Conservation (phyloP, 2,113 vertebrate species). For the Epinephelus fuscoguttatus region DNA sequence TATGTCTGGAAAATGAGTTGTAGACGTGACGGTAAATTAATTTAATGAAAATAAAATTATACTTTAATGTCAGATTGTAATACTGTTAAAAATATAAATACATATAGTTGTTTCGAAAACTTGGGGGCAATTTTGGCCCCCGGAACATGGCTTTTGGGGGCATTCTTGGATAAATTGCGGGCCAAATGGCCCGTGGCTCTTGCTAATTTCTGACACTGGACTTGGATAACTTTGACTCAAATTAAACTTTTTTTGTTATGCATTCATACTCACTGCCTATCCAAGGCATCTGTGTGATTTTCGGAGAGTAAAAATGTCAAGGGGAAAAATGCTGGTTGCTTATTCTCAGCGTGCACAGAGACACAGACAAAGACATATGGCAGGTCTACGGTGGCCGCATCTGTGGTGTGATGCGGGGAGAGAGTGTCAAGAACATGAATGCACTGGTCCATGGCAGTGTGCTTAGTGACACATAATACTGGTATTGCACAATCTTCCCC, state of each 20-base stretch:
- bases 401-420: constrained; percentile 42
- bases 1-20: too few species aligned
- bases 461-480: constrained; percentile 71
- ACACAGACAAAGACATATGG: constrained; percentile 59
- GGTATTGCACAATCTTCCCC: constrained; percentile 60
- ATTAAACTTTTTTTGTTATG: not conserved
- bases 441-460: constrained; percentile 56
- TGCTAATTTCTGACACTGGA: too few species aligned
- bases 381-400: constrained; percentile 36
- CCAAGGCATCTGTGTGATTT: constrained; percentile 7
- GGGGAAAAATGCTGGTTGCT: constrained; percentile 23
- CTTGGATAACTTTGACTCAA: not conserved
- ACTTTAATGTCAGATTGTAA: too few species aligned
- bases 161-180: too few species aligned
- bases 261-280: constrained; percentile 4
- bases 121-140: too few species aligned
- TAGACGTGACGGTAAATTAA: too few species aligned
- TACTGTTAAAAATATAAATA: too few species aligned
- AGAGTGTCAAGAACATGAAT: constrained; percentile 56
- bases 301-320: not conserved
- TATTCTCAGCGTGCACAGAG: constrained; percentile 33
- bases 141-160: too few species aligned
- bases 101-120: too few species aligned
- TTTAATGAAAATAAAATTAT: too few species aligned
- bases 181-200: too few species aligned